Percentiles rank a stretch among this genome's conserved stretches.
Evolutionary conservation across 2,797 vertebrate genomes (phyloP).

Genomic region (Oryzias sinensis): DNA sequence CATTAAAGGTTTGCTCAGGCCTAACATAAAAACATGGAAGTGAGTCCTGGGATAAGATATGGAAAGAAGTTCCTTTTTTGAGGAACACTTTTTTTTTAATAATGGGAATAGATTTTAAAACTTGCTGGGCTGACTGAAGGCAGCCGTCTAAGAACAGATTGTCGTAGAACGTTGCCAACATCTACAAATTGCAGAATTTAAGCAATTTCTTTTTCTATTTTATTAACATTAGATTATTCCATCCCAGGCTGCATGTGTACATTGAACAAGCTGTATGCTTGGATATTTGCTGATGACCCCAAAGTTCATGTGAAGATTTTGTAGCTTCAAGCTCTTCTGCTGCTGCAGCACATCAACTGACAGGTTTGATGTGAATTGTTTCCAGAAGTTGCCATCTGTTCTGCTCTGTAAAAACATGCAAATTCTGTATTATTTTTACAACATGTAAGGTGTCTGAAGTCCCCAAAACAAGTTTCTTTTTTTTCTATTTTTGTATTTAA

Average conservation of each 20-base stretch:
- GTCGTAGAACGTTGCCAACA: neutral
- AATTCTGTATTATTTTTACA: neutral
- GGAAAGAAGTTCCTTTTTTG: slow-evolving; percentile 3
- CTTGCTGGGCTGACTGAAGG: neutral
- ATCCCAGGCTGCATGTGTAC: neutral
- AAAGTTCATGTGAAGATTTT: neutral
- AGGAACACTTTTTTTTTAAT: neutral
- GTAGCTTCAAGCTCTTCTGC: neutral
- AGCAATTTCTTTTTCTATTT: neutral
- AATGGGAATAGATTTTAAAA: neutral
- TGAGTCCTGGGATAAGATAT: slow-evolving; percentile 18
- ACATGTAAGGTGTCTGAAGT: too few species aligned
- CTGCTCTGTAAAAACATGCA: neutral
- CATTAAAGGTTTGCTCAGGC: slow-evolving; percentile 3
- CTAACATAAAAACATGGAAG: slow-evolving; percentile 23
- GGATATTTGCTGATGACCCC: neutral
- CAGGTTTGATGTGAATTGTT: slow-evolving; percentile 1
- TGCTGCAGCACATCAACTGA: neutral
- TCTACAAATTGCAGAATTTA: slow-evolving; percentile 4
- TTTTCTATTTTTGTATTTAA: too few species aligned
- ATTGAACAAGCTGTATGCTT: neutral
- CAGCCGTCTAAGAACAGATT: neutral
- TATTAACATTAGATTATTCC: neutral
- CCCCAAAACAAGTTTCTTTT: too few species aligned
- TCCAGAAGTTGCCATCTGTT: slow-evolving; percentile 3